Conservation (phyloP, 2,797 vertebrate genomes). For the Poecilia gillii region DNA sequence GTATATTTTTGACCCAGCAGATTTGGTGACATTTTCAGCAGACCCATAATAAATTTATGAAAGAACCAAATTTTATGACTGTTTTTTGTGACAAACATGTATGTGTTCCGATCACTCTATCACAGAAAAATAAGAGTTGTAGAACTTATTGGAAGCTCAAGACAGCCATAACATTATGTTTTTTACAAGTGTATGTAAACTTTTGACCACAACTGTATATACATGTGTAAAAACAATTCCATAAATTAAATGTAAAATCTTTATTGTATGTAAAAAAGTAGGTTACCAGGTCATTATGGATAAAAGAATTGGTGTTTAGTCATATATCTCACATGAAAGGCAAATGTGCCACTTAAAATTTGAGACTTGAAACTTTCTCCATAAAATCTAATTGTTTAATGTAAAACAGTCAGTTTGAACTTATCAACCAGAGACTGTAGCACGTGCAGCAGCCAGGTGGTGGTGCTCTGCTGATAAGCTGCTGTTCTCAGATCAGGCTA, state of each 20-base stretch:
- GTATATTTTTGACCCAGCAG: no score
- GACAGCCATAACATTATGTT: no score
- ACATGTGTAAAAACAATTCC: no score
- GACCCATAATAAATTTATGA: no score
- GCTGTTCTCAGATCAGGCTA: neutral
- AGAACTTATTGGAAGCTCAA: no score
- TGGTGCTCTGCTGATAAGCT: neutral
- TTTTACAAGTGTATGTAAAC: no score
- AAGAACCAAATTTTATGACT: no score
- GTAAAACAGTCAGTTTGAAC: neutral
- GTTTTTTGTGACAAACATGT: no score
- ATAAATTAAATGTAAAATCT: slow-evolving; percentile 22
- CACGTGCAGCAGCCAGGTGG: neutral
- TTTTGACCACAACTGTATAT: no score
- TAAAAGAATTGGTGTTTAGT: slow-evolving; percentile 5
- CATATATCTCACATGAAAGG: neutral
- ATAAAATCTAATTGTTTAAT: neutral
- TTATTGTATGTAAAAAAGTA: slow-evolving; percentile 35
- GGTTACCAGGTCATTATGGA: slow-evolving; percentile 12
- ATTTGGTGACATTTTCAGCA: no score
- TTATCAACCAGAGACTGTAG: neutral
- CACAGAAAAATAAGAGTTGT: no score
- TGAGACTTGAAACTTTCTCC: neutral
- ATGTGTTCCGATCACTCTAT: no score
- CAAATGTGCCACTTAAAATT: neutral